A percentile compares a stretch with the other conserved stretches of the same genome.
Evolutionary conservation across 2,113 vertebrate genomes (phyloP).

Genomic region (Ornithorhynchus anatinus): DNA sequence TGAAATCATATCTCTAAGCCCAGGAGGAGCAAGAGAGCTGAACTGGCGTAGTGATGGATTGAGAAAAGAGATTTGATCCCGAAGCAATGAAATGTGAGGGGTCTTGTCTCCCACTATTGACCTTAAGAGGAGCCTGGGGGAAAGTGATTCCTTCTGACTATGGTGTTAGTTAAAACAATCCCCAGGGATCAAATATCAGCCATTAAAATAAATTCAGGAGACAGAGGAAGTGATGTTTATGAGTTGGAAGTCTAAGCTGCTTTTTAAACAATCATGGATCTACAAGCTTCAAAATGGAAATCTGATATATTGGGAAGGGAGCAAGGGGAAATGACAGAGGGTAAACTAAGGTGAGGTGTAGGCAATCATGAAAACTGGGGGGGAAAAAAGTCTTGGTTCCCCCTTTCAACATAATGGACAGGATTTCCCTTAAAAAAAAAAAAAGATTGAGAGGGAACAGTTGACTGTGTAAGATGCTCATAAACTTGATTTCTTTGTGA

Average conservation of each 20-base stretch:
- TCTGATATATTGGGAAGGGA: conserved; percentile 66
- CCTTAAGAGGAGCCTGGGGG: conserved; percentile 63
- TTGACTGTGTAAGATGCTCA: not conserved
- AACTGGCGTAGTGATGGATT: conserved; percentile 51
- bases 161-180: conserved; percentile 76
- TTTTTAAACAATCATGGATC: conserved; percentile 72
- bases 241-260: conserved; percentile 63
- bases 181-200: conserved; percentile 71
- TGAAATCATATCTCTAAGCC: conserved; percentile 52
- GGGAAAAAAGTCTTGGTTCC: conserved; percentile 11
- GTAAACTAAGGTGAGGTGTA: conserved; percentile 54
- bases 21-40: conserved; percentile 38
- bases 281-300: conserved; percentile 72
- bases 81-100: conserved; percentile 65
- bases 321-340: conserved; percentile 62
- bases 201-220: conserved; percentile 79
- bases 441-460: not conserved
- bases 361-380: conserved; percentile 44
- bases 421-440: conserved; percentile 14
- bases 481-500: not conserved
- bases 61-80: conserved; percentile 54
- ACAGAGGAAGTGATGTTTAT: conserved; percentile 74
- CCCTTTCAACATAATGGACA: not conserved
- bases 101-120: conserved; percentile 67
- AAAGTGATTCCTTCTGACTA: conserved; percentile 73